Base-by-base conservation (phyloP, 2,888 invertebrate genomes). In the Seira sanloemensis region DNA sequence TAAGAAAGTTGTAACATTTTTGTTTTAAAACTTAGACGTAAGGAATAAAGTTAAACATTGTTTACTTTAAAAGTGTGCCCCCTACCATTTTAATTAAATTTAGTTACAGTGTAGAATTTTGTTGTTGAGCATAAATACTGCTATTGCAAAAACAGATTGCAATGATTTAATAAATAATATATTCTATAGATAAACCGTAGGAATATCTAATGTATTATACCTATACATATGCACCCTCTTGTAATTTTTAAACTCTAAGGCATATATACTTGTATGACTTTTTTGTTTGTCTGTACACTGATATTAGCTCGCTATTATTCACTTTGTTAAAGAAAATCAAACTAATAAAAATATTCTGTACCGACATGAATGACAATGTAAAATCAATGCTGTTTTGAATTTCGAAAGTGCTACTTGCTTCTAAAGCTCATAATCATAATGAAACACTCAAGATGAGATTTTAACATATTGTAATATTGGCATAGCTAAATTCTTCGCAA, bases 271-370 rank as follows among this genome's bases (percentile, higher is more conserved):
- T 72, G 54, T 68, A 54, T 26, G 19, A 68, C 5, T 50, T 69
- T 58, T 76, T 76, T 83, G 72, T 83, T 78, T 78, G 83, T 83
- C 83, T 83, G 83, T 83, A 83, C 83, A 83, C 83, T 83, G 83
- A 83, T 83, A 83, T 83, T 83, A 83, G 78, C 78, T 73, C 83
- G 78, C 83, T 78, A 73, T 78, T 83, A 83, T 83, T 77, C 83
- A 83, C 83, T 83, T 83, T 83, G 83, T 77, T 83, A 83, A 83
- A 83, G 71, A 77, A 82, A 37, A 37, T 37, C 62, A 27, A 83
- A 83, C 83, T 83, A 83, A 83, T 83, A 82, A 83, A 80, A 77
- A 83, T 37, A 83, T 83, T 83, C 83, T 83, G 73, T 83, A 78
- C 83, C 77, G 83, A 77, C 71, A 62, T 75, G 2, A 77, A 66